Evolutionary conservation across 2,797 vertebrate genomes (phyloP).

Genomic region (Tarsius wallacei): DNA sequence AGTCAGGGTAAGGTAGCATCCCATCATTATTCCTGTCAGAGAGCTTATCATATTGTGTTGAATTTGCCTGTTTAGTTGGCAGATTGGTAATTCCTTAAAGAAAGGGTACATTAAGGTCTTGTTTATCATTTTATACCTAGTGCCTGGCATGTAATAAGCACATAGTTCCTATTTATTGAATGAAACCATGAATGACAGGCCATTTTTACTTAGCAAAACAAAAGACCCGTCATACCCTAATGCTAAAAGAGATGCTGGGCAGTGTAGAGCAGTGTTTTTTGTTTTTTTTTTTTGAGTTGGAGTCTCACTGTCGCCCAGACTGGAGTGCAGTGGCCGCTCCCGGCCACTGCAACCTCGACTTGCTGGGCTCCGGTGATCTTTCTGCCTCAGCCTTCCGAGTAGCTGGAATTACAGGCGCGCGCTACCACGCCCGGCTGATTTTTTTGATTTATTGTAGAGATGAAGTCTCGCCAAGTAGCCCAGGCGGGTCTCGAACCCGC

Average conservation of each 20-base stretch:
- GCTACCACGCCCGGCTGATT: too few species aligned
- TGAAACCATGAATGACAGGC: background rate
- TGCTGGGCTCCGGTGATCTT: too few species aligned
- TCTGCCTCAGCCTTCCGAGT: too few species aligned
- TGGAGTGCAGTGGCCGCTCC: too few species aligned
- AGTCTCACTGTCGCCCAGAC: too few species aligned
- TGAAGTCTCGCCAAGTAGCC: too few species aligned
- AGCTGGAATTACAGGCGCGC: too few species aligned
- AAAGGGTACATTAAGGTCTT: slow-evolving; percentile 41
- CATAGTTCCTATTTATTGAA: slow-evolving; percentile 3
- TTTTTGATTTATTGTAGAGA: too few species aligned
- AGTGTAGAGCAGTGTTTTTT: background rate
- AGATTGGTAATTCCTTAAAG: background rate
- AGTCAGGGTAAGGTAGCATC: background rate
- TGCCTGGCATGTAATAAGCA: background rate
- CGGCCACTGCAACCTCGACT: too few species aligned
- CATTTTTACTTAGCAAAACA: slow-evolving; percentile 46
- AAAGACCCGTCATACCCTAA: background rate
- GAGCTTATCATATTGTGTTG: background rate
- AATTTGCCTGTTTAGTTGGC: slow-evolving; percentile 2
- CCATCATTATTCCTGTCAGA: background rate
- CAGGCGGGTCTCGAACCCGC: too few species aligned
- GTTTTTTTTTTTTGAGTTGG: too few species aligned
- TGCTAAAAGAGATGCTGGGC: background rate
- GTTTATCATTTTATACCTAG: slow-evolving; percentile 9